Base-by-base conservation (phyloP, 2,797 vertebrate species). In the Hippoglossus hippoglossus region DNA sequence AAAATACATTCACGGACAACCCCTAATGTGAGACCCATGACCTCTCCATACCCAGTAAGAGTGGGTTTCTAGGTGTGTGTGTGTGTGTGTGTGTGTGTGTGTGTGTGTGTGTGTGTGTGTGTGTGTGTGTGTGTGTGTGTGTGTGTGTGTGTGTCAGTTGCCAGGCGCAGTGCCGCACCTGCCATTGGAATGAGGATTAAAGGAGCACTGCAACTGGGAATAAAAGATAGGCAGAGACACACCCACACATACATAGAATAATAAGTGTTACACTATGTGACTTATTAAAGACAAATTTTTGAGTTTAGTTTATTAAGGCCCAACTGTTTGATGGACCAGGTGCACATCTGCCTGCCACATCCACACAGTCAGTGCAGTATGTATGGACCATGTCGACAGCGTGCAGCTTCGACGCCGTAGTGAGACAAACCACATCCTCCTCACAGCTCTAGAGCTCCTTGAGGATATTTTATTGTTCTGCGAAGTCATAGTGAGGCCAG, bases 1-100 rank as follows among this genome's bases (percentile, higher is more conserved):
- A 0, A 36, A n/a, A 18, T 18, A 49, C 46, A 63, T 12, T 19
- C 67, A 71, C 58, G 64, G 49, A 76, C 31, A 77, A 65, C 65
- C 31, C 84, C 87, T 80, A 63, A 75, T 79, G 88, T 85, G 83
- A 80, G 80, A 85, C 74, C 71, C 47, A 2, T 83, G 85, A 89
- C 86, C 87, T 79, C 63, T 71, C 53, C 52, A 34, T 52, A 54
- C 58, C 13, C 24, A 63, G 55, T 73, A 62, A 68, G 56, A 26
- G 16, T 67, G 60, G 22, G 34, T 54, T 41, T 73, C 18, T 58
- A 44, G 55, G 57, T 58, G 49, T 63, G 67, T 65, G 68, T 61
- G 13, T 52, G 46, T 69, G 36, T 64, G 51, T 54, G 49, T 56
- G 22, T 57, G 47, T 49, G 67, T 70, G 39, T 65, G 52, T 55